Conservation (phyloP, 2,797 vertebrate genomes). For the Periophthalmus magnuspinnatus region DNA sequence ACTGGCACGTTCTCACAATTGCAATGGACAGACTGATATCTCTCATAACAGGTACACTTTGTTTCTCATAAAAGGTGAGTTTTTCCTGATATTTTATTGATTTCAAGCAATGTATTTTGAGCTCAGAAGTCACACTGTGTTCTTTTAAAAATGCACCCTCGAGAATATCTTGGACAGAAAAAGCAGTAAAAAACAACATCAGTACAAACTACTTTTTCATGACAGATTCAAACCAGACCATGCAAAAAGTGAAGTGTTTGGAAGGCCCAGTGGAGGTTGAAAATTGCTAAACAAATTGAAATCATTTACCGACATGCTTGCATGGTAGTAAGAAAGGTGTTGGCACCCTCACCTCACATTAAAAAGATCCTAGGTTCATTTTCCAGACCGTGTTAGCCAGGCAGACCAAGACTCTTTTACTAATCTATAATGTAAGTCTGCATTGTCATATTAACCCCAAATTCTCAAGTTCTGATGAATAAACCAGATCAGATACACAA, state of each 20-base stretch:
- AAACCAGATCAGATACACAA: not conserved
- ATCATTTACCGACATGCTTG: not conserved
- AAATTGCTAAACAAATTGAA: not conserved
- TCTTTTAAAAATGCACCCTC: constrained; percentile 1
- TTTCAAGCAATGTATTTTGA: not conserved
- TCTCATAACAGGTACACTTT: not conserved
- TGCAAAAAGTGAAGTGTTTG: not conserved
- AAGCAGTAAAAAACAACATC: not conserved
- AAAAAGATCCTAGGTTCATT: not conserved
- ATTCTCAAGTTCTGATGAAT: not conserved
- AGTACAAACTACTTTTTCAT: not conserved
- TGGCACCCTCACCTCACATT: not conserved
- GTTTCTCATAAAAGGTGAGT: constrained; percentile 5
- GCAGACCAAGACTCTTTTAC: not conserved
- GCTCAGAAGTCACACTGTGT: constrained; percentile 1
- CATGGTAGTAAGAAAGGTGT: not conserved
- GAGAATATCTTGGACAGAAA: not conserved
- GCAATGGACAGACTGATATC: not conserved
- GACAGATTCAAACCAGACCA: not conserved
- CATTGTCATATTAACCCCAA: not conserved
- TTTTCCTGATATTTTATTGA: not conserved
- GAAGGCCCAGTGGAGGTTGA: not conserved
- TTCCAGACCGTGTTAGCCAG: not conserved
- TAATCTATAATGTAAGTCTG: not conserved
- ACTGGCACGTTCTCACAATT: not conserved